phyloP scores from a whole-genome alignment of 2,113 vertebrate species.

The Pseudorectes ferrugineus region DNA sequence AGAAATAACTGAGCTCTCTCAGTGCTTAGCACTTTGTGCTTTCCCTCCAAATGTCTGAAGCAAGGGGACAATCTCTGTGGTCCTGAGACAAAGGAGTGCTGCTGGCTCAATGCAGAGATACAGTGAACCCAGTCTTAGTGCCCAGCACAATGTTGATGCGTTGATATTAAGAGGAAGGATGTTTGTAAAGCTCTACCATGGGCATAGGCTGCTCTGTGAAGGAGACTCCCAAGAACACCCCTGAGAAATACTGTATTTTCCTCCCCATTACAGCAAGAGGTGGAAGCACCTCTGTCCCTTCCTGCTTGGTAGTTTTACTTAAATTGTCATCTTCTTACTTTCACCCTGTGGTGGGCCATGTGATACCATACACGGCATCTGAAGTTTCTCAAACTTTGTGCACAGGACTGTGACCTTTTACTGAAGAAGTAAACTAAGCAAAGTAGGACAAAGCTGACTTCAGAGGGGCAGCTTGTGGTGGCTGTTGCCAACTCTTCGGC shows the following conservation, averaged over 20 bases:
- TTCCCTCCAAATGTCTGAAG: background rate
- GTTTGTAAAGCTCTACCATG: fast-evolving
- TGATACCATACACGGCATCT: fast-evolving
- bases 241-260: background rate
- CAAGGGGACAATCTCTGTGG: background rate
- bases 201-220: background rate
- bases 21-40: background rate
- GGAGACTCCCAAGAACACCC: background rate
- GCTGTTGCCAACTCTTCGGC: background rate
- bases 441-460: constrained; percentile 3
- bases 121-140: background rate
- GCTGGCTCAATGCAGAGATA: background rate
- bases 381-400: background rate
- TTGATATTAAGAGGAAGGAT: background rate
- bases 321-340: background rate
- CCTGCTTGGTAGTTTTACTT: background rate
- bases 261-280: background rate
- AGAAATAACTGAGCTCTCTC: background rate
- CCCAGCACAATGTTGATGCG: background rate
- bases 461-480: background rate
- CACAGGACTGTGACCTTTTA: background rate
- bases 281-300: background rate
- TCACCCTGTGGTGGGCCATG: background rate
- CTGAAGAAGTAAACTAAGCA: background rate
- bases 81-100: background rate